Conservation (phyloP, 2,113 vertebrate species). For the Ailuropoda melanoleuca region DNA sequence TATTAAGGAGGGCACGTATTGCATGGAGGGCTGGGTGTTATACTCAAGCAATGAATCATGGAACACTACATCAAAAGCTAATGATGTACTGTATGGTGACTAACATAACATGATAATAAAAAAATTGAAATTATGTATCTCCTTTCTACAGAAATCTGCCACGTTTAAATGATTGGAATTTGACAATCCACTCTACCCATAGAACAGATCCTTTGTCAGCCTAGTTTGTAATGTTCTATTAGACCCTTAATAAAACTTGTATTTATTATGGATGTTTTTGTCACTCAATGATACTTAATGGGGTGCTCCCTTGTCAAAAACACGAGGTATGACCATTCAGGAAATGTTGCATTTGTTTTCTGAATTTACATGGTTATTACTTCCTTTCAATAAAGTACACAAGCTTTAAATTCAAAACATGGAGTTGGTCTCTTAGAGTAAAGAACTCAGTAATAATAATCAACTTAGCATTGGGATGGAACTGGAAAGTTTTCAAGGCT, state of each 20-base stretch:
- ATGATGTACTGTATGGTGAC: too few relatives aligned
- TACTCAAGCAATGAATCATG: too few relatives aligned
- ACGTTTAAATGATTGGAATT: background rate
- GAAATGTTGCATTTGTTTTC: background rate
- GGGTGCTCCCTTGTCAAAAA: background rate
- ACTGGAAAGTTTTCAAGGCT: background rate
- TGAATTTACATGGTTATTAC: background rate
- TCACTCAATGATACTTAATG: background rate
- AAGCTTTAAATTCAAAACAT: conserved; percentile 31
- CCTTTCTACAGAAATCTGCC: background rate
- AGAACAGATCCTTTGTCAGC: background rate
- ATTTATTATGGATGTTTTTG: background rate
- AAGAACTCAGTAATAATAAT: background rate
- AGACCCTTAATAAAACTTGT: background rate
- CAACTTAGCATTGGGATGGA: background rate
- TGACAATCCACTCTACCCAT: background rate
- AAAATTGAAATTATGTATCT: background rate
- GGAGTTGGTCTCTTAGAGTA: background rate
- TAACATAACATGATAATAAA: too few relatives aligned
- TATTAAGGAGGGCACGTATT: too few relatives aligned
- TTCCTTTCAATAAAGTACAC: background rate
- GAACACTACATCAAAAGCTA: too few relatives aligned
- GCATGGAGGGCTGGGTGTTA: too few relatives aligned
- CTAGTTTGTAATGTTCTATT: background rate
- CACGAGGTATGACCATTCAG: background rate